A percentile compares a stretch with the other conserved stretches of the same genome.
These are phyloP conservation scores for Drosophila trapezifrons DNA, from an alignment of 1,140 invertebrate species.

Conservation along the genomic window DNA sequence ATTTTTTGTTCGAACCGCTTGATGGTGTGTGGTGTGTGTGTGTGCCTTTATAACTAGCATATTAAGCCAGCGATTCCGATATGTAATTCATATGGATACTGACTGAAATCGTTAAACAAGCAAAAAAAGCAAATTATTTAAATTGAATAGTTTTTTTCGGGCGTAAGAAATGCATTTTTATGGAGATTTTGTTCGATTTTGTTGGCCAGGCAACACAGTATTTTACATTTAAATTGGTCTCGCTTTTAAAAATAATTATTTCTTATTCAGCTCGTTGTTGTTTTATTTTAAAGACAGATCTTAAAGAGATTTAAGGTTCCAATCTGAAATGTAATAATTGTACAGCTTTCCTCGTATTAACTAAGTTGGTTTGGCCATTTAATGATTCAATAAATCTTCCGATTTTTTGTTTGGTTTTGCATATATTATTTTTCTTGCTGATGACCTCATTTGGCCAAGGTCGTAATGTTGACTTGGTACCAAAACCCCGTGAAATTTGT, in stretches of 20 bases:
- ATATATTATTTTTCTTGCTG: background rate
- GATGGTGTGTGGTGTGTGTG: background rate
- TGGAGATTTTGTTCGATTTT: background rate
- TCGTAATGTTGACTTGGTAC: background rate
- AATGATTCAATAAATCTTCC: background rate
- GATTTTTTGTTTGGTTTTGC: constrained; percentile 28
- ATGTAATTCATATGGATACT: constrained; percentile 40
- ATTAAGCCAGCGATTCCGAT: constrained; percentile 57
- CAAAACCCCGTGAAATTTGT: constrained; percentile 21
- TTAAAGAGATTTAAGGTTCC: no score
- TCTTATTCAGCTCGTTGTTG: no score
- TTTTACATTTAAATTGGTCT: background rate
- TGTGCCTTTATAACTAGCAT: constrained; percentile 52
- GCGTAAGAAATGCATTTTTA: background rate
- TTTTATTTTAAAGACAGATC: no score
- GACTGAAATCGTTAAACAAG: constrained; percentile 8
- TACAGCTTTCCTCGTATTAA: background rate
- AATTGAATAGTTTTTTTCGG: background rate
- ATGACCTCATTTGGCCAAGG: constrained; percentile 63
- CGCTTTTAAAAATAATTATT: background rate
- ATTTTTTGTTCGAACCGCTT: constrained; percentile 31
- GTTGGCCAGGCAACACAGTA: background rate
- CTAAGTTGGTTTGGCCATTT: no score
- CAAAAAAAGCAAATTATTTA: constrained; percentile 1
- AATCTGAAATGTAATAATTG: background rate